Base-by-base conservation (phyloP, 2,113 vertebrate genomes). In the Hemibagrus wyckioides region DNA sequence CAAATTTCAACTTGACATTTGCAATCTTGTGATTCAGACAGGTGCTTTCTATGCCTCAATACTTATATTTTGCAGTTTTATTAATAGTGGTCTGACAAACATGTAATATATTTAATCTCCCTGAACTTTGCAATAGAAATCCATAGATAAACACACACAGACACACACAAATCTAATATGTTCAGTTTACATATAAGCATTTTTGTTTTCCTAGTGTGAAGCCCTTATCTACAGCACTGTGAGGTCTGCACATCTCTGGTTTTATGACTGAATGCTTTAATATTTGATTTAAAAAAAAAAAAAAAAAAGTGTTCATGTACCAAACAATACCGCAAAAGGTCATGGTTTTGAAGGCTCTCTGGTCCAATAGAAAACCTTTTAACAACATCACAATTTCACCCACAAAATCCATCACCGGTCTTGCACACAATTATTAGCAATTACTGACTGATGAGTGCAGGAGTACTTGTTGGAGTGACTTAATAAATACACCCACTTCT, bases 391-490 rank as follows among this genome's bases (percentile, higher is more conserved):
- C 54, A 84, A 86, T 48, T 84, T 76, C 54, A 87, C 73, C 71
- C 79, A 86, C 80, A 83, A 86, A 87, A 88, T 87, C 82, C 86
- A 89, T 88, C 65, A 87, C 36, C 36, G 80, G 80, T 92, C 90
- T 90, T 93, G 93, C 92, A 90, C 89, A 91, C 93, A 94, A 94
- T 95, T 94, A 94, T 92, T 89, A 91, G 90, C 92, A 95, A 95
- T 95, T 93, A 94, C 91, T 93, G 90, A 87, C 90, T 89, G 88
- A 92, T 69, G 90, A 94, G 91, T 89, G 86, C 77, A 83, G 79
- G 76, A 91, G 91, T 91, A 89, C 88, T 91, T 90, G 89, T 89
- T 86, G 87, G 92, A 84, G 86, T 85, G 89, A 91, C 89, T 90
- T 65, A 77, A 90, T 90, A 94, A 93, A 90, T 90, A 92, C 92